Percentiles rank a stretch among this genome's conserved stretches.
Evolutionary conservation across 2,113 vertebrate species (phyloP).

Genomic region (Neotragus moschatus): DNA sequence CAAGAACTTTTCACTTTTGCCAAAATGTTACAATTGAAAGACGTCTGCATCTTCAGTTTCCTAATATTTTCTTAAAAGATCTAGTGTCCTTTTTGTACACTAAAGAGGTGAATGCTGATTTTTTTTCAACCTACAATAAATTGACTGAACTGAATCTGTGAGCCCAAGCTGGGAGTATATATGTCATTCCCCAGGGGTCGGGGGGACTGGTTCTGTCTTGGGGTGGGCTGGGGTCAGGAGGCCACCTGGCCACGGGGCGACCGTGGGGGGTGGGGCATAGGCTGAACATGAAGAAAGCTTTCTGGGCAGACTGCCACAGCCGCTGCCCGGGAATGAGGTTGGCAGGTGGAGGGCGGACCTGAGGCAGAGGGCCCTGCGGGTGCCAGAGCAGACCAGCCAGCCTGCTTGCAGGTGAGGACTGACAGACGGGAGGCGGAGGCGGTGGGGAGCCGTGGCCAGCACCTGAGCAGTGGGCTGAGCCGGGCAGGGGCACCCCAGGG

Average conservation of each 20-base stretch:
- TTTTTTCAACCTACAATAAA: constrained; percentile 84
- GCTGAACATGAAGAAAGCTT: background rate
- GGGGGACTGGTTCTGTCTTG: background rate
- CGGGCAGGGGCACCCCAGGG: background rate
- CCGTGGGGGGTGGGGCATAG: background rate
- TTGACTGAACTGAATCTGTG: constrained; percentile 75
- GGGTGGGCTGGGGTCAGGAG: background rate
- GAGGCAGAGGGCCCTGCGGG: background rate
- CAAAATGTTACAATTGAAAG: constrained; percentile 81
- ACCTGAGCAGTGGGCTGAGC: background rate
- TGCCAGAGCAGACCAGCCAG: background rate
- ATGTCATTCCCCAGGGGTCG: background rate
- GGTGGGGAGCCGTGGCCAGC: background rate
- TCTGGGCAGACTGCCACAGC: background rate
- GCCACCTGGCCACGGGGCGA: no score
- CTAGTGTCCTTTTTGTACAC: constrained; percentile 81
- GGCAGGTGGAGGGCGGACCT: background rate
- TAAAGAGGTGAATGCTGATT: constrained; percentile 80
- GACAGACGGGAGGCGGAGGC: background rate
- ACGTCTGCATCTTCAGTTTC: constrained; percentile 75
- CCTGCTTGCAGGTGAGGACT: background rate
- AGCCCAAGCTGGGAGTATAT: background rate
- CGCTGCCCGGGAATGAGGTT: background rate
- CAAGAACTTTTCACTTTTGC: constrained; percentile 83
- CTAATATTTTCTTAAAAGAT: constrained; percentile 78